Base-by-base conservation (phyloP, 53 echinoderm and acorn worm genomes). In the Pentamera pediparva region DNA sequence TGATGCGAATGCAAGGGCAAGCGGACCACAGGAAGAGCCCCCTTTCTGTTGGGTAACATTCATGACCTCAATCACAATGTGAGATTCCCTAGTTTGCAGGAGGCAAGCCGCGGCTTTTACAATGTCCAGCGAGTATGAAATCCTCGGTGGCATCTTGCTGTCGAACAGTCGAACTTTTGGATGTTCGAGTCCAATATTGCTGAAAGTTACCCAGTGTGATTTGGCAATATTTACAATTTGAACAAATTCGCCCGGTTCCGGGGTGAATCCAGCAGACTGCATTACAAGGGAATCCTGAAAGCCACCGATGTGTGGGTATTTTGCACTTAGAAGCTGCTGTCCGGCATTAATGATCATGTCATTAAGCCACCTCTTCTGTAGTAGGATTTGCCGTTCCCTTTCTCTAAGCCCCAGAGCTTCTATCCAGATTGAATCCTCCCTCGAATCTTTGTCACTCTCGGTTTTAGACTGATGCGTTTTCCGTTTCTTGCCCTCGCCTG, bases 1-100 rank as follows among this genome's bases (percentile, higher is more conserved):
- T 3, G 70, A 20, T 7, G 70, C 70, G 32, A 70, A 49, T 0
- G 70, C n/a, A 19, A 59, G 0, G 0, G 29, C 2, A 28, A 59
- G 31, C 28, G 15, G 27, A 1, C 70, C 70, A 31, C 70, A 70
- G 0, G 34, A 70, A 17, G 35, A 49, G 17, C 70, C 51, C 11
- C 51, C 52, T 2, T 49, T 49, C 52, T 70, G 70, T 22, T 70
- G 52, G 0, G 51, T 70, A 30, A 70, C 70, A 32, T 70, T 70
- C 32, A 0, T 29, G 30, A 70, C 52, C 18, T 70, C 31, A 32
- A 70, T 70, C 17, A 27, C 20, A 18, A 70, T 17, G 10, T 48
- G 29, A 18, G 13, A 4, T 4, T 59, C 59, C 19, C 31, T 13
- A 4, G 59, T 59, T 25, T 59, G 22, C 29, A 59, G 26, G 15